Evolutionary conservation across 2,113 vertebrate genomes (phyloP), one percentile per base, ranked within the genome.

Genomic region (Psophia crepitans): DNA sequence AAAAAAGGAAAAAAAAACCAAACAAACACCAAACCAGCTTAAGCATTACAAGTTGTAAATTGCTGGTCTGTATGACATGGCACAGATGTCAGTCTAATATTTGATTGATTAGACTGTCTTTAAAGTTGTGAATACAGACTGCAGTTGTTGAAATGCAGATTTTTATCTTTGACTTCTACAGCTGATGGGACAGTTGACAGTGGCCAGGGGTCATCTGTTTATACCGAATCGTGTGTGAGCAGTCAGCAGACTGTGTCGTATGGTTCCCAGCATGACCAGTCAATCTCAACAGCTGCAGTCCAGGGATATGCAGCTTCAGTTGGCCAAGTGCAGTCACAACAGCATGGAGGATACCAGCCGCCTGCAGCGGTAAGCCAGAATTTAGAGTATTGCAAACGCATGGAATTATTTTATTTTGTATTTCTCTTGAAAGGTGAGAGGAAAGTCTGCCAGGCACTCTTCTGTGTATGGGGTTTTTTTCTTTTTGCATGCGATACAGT

Each of bases 141-240:
- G 7, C 64, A 41, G 43, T 66, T 90, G 8, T n/a, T 86, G 11
- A 94, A 70, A 90, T 33, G 8, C 14, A 27, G 5, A 2, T 88
- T 46, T 96, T 89, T 82, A 6, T 90, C 33, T 77, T 89, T 84
- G 14, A 32, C 57, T 75, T 93, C 61, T 95, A 39, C 91, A 99
- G 99, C 98, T 77, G 99, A 99, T 79, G 98, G 98, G 22, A 98
- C 98, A 4, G 57, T 98, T 96, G 99, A 99, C 98, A 99, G 99
- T 87, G 99, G 99, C 84, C 99, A 99, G 90, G 99, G 99, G 23
- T 99, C 99, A 14, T 99, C 99, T 2, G 96, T 99, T 74, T 99
- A 99, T 96, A 98, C 99, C 3, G 99, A 99, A 82, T 98, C 99
- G 11, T 98, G 98, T 95, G 97, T 98, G 84, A 98, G 98, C 97